Evolutionary conservation across 2,113 vertebrate genomes (phyloP), one percentile per base, ranked within the genome.

Genomic region (Tupaia chinensis): DNA sequence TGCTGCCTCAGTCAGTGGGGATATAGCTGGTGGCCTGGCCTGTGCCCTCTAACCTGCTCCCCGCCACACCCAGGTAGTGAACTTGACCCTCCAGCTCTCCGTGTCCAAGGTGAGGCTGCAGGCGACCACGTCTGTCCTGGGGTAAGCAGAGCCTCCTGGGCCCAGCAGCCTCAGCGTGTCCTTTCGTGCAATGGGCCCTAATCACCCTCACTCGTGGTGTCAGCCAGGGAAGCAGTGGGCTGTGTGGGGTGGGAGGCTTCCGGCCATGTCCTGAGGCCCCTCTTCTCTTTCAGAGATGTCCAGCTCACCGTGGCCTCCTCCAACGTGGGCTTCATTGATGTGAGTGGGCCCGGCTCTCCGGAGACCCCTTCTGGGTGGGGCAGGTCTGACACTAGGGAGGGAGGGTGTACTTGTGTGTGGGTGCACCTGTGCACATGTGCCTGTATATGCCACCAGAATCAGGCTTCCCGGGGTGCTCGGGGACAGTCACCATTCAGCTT

Each of bases 311-410:
- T 98, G 95, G 89, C 22, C 25, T 94, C 95, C 29, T 97, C 97
- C 79, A 98, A 97, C 2, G 76, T 98, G 85, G 93, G 96, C 84
- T 69, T 80, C 20, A 27, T 96, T 32, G 83, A 98, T 15, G 98
- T 98, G 88, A 95, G 96, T 96, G 34, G 80, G 12, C 16, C 61
- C 44, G 34, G 60, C n/a, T 74, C 76, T 58, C 29, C 9, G 14
- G 91, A 72, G n/a, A 25, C 5, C 9, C 23, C 3, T n/a, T 0
- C 11, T 13, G 80, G 79, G 25, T 14, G 15, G 87, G 73, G 32
- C n/a, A 19, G 32, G 27, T n/a, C 74, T 58, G 32, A 58, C 34
- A 7, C 34, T 14, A 8, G 81, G 89, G 7, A 69, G 15, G 0
- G 13, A 22, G 9, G 1, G 9, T 15, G 63, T 27, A 22, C 1